Percentiles rank a stretch among this genome's conserved stretches.
These are phyloP conservation scores for Dolichopus griseipennis DNA, from an alignment of 2,888 invertebrate genomes.

Conservation along the genomic window DNA sequence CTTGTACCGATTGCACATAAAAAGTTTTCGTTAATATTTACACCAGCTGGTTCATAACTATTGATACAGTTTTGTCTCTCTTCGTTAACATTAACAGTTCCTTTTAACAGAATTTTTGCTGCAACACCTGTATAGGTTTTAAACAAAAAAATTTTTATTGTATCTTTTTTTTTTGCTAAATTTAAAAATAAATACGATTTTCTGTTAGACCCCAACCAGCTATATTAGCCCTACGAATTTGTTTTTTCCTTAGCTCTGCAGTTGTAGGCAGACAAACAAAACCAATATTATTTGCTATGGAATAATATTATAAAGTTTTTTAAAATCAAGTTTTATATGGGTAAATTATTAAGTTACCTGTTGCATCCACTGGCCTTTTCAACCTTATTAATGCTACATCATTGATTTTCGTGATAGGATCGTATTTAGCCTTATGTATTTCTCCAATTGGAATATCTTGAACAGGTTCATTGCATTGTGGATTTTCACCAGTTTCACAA, in stretches of 20 bases:
- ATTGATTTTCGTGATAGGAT: conserved; percentile 44
- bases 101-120: background rate
- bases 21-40: conserved; percentile 25
- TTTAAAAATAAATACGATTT: conserved; percentile 14
- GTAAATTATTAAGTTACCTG: conserved; percentile 21
- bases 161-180: background rate
- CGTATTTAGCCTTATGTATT: conserved; percentile 47
- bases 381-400: conserved; percentile 54
- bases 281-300: conserved; percentile 29
- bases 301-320: background rate
- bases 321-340: background rate
- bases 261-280: conserved; percentile 36
- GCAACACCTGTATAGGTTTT: too few species aligned
- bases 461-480: conserved; percentile 38
- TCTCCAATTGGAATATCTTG: conserved; percentile 38
- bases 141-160: too few species aligned
- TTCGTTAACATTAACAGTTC: background rate
- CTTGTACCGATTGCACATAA: conserved; percentile 49
- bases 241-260: conserved; percentile 19
- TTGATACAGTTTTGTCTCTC: background rate
- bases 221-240: conserved; percentile 25
- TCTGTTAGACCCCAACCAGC: conserved; percentile 37
- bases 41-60: background rate
- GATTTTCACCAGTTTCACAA: conserved; percentile 27
- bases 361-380: conserved; percentile 28